Base-by-base conservation (phyloP, 2,888 invertebrate species). In the Tiphia femorata region DNA sequence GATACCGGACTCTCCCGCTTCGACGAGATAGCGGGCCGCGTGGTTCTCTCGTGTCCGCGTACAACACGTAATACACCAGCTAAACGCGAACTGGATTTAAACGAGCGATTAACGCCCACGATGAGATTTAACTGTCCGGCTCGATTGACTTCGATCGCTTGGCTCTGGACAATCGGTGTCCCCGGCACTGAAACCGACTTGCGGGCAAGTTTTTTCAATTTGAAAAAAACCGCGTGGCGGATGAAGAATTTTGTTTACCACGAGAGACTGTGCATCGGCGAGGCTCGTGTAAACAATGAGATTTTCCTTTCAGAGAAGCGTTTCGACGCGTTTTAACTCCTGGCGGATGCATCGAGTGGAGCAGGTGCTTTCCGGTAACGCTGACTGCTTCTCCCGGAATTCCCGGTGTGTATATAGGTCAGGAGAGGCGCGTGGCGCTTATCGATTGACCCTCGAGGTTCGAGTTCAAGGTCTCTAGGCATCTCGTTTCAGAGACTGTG, bases 381-480 rank as follows among this genome's bases (percentile, higher is more conserved):
- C 55, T n/a, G 42, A 29, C n/a, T 8, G 16, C 46, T 46, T 43
- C 49, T 62, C 62, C 62, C 54, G 56, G 61, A 65, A 68, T 65
- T 66, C 56, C 58, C 42, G 57, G 64, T 67, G 68, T 65, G 71
- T 67, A 78, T 76, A 70, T 77, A 72, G 77, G 77, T 78, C 75
- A 73, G 69, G 68, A 72, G 75, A 72, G 69, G 70, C 73, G 77
- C 76, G 76, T 74, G 75, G 77, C 70, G 68, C 63, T 58, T 75
- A 80, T 80, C 77, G 79, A 80, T 76, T 76, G 70, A 65, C 62
- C 63, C 63, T 63, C 58, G 55, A 51, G 25, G 72, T 77, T 73
- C 71, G 79, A 80, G 80, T 80, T 80, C 78, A 79, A 78, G 79
- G 80, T 70, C 75, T 72, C 64, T n/a, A n/a, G n/a, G 64, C 62